Evolutionary conservation across 2,888 invertebrate species (phyloP).

Genomic region (Sepioteuthis lessoniana): DNA sequence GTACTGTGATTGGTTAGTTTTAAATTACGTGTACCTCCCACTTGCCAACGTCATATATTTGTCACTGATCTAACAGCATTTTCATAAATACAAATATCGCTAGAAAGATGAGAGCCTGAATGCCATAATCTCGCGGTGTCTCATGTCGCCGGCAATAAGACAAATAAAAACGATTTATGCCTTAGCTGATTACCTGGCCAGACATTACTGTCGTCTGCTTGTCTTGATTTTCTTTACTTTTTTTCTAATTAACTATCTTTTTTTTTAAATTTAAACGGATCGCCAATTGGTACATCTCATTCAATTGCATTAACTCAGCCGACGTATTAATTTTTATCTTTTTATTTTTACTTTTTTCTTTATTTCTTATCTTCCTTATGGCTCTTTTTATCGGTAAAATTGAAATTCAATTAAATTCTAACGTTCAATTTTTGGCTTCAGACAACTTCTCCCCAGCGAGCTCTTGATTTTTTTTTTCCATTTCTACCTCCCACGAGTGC

Average conservation of each 20-base stretch:
- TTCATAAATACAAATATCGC: no score
- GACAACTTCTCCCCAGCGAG: constrained; percentile 17
- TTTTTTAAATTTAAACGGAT: not conserved
- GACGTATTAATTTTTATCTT: not conserved
- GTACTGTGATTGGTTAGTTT: not conserved
- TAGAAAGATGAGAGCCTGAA: no score
- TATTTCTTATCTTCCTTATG: constrained; percentile 17
- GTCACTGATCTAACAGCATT: not conserved
- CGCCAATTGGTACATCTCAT: not conserved
- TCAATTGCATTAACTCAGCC: not conserved
- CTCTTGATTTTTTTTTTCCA: not conserved
- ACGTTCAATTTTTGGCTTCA: not conserved
- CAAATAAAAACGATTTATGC: not conserved
- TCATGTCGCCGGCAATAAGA: no score
- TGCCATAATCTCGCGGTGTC: no score
- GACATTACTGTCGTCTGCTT: not conserved
- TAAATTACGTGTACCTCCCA: not conserved
- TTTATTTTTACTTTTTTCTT: not conserved
- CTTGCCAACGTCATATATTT: not conserved
- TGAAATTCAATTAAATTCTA: not conserved
- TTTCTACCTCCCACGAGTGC: constrained; percentile 6
- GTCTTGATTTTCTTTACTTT: not conserved
- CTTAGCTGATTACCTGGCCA: not conserved
- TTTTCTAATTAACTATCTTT: not conserved
- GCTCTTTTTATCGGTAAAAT: constrained; percentile 2